Percentiles rank a stretch among this genome's conserved stretches.
phyloP scores from a whole-genome alignment of 2,797 vertebrate species.

The Anguilla megastoma region DNA sequence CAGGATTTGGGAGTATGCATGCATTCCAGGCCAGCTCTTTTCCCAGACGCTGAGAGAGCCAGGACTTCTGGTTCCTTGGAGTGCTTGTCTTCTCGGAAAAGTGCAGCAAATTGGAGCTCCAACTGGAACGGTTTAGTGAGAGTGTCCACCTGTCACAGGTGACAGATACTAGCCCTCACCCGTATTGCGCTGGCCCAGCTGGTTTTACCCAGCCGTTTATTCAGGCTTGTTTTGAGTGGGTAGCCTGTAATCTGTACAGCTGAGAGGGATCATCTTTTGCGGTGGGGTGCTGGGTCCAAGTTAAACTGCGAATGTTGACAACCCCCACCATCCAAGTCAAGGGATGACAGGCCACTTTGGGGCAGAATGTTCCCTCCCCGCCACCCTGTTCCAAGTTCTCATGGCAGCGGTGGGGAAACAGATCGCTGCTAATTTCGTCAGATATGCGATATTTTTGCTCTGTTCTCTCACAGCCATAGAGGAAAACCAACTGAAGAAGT shows the following conservation, averaged over 20 bases:
- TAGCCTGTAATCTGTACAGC: conserved; percentile 25
- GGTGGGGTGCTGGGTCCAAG: conserved; percentile 9
- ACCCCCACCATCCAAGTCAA: conserved; percentile 27
- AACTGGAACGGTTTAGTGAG: conserved; percentile 33
- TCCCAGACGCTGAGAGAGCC: conserved; percentile 60
- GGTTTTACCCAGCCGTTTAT: conserved; percentile 21
- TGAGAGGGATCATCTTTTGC: conserved; percentile 34
- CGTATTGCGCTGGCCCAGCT: not conserved
- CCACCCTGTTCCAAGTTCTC: conserved; percentile 45
- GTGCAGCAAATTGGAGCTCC: not conserved
- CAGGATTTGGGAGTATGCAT: conserved; percentile 56
- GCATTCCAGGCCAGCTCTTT: conserved; percentile 59
- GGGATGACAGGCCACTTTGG: conserved; percentile 44
- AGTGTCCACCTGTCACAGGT: conserved; percentile 19
- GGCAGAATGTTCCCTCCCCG: conserved; percentile 41
- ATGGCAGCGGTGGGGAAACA: conserved; percentile 37
- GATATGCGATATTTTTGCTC: conserved; percentile 35
- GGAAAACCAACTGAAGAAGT: conserved; percentile 39
- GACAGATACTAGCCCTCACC: not conserved
- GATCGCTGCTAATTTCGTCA: conserved; percentile 39
- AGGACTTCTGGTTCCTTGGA: conserved; percentile 51
- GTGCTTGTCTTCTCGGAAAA: conserved; percentile 26
- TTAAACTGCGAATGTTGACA: conserved; percentile 3
- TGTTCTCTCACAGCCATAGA: conserved; percentile 33
- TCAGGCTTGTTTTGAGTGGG: not conserved